Conservation (phyloP, 1,140 invertebrate species). For the Trichoplusia ni region DNA sequence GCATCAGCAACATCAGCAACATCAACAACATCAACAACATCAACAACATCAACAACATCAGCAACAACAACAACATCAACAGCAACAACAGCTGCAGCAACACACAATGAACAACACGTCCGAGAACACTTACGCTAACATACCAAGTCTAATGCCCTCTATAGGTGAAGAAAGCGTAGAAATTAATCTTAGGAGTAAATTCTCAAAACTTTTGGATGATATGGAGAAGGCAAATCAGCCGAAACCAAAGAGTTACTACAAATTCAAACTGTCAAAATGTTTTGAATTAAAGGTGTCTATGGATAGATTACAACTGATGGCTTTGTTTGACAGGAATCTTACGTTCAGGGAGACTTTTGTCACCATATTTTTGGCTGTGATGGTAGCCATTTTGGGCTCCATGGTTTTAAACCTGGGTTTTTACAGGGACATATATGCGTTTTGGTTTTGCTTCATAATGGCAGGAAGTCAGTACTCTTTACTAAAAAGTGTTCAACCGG, state of each 20-base stretch:
- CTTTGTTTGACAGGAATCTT: conserved; percentile 95
- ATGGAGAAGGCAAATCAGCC: conserved; percentile 73
- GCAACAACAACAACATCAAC: conserved; percentile 63
- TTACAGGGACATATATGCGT: conserved; percentile 95
- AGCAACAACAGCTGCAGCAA: too few relatives aligned
- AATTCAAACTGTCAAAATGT: conserved; percentile 89
- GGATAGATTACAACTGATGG: conserved; percentile 95
- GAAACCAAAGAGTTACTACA: conserved; percentile 91
- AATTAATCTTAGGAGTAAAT: conserved; percentile 66
- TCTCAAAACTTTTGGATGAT: conserved; percentile 68
- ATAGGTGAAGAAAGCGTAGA: conserved; percentile 74
- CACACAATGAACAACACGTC: too few relatives aligned
- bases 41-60: conserved; percentile 61
- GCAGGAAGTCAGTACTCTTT: conserved; percentile 98
- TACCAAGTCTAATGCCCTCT: conserved; percentile 69
- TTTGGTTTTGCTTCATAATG: conserved; percentile 98
- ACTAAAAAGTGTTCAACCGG: conserved; percentile 99
- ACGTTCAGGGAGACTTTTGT: conserved; percentile 92
- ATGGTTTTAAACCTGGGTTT: conserved; percentile 91
- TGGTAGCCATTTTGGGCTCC: conserved; percentile 93
- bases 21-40: too few relatives aligned
- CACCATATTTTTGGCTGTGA: conserved; percentile 91
- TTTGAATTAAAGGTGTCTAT: conserved; percentile 89
- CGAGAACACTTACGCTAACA: conserved; percentile 56
- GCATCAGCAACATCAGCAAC: too few relatives aligned